A percentile compares a stretch with the other conserved stretches of the same genome.
Evolutionary conservation across 2,888 invertebrate species (phyloP).

Genomic region (Diarsia brunnea): DNA sequence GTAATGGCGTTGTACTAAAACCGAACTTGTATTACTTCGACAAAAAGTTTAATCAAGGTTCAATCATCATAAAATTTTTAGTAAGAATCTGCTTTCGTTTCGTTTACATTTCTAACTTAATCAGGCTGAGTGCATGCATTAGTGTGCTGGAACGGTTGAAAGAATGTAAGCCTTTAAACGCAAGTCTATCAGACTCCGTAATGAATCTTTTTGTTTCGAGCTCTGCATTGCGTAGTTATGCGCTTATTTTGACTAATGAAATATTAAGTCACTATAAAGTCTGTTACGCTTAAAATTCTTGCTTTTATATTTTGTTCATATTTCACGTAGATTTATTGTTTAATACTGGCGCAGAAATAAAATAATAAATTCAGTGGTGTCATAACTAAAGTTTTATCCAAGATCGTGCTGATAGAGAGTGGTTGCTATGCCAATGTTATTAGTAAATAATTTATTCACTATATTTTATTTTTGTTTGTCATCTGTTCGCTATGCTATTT

Average conservation of each 20-base stretch:
- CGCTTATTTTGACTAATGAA: conserved; percentile 48
- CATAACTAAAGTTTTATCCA: conserved; percentile 22
- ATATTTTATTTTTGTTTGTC: not conserved
- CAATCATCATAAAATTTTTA: conserved; percentile 30
- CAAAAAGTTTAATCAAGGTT: conserved; percentile 24
- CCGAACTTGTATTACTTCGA: conserved; percentile 3
- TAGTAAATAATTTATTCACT: not conserved
- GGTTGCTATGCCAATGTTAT: conserved; percentile 35
- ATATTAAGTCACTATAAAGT: conserved; percentile 8
- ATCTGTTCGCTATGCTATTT: not conserved
- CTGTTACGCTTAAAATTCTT: conserved; percentile 4
- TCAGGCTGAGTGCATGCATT: conserved; percentile 52
- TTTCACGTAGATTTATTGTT: conserved; percentile 42
- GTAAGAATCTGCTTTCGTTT: conserved; percentile 21
- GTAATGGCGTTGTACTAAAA: conserved; percentile 24
- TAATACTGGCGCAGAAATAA: conserved; percentile 22
- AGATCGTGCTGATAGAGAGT: conserved; percentile 4
- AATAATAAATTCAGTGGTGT: conserved; percentile 45
- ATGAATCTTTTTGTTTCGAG: conserved; percentile 50
- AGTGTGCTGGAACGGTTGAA: conserved; percentile 33
- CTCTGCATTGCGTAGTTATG: conserved; percentile 56
- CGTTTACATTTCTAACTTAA: conserved; percentile 33
- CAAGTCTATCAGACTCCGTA: conserved; percentile 35
- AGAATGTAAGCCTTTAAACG: conserved; percentile 30
- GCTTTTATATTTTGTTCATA: conserved; percentile 21